Percentiles rank a stretch among this genome's conserved stretches.
These are phyloP conservation scores for Pammene fasciana DNA, from an alignment of 2,888 invertebrate species.

Conservation along the genomic window DNA sequence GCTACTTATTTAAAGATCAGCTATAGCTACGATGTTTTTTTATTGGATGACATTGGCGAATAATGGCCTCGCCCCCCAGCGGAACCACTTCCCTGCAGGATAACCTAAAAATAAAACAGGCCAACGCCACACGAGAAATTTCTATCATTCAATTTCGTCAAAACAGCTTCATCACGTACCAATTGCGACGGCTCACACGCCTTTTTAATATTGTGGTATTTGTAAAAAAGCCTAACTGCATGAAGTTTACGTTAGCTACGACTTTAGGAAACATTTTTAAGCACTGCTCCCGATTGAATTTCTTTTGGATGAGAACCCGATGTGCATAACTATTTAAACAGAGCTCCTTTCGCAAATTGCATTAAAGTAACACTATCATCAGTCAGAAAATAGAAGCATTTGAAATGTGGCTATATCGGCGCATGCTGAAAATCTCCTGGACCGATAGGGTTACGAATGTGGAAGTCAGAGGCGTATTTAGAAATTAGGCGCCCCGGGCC, in stretches of 20 bases:
- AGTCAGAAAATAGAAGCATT: too few relatives aligned
- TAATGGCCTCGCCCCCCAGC: slow-evolving; percentile 48
- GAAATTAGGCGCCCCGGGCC: too few relatives aligned
- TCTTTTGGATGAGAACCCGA: too few relatives aligned
- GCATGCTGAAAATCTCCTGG: too few relatives aligned
- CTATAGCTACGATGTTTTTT: neutral
- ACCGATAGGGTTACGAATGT: too few relatives aligned
- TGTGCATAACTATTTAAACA: too few relatives aligned
- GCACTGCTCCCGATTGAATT: too few relatives aligned
- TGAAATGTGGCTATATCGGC: too few relatives aligned
- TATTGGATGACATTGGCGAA: neutral
- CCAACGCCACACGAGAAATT: slow-evolving; percentile 49
- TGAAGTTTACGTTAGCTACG: neutral
- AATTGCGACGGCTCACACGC: slow-evolving; percentile 38
- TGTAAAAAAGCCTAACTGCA: neutral
- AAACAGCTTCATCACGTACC: neutral
- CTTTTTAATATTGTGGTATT: neutral
- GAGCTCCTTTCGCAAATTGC: too few relatives aligned
- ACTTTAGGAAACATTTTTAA: neutral
- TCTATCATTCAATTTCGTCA: slow-evolving; percentile 28
- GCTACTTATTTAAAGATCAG: too few relatives aligned
- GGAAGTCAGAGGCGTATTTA: too few relatives aligned
- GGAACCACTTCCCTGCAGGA: slow-evolving; percentile 59
- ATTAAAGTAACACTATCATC: too few relatives aligned
- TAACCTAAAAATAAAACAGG: slow-evolving; percentile 70